Percentiles rank a stretch among this genome's conserved stretches.
Conservation (phyloP, 1,140 invertebrate species). For the Zaprionus kolodkinae region DNA sequence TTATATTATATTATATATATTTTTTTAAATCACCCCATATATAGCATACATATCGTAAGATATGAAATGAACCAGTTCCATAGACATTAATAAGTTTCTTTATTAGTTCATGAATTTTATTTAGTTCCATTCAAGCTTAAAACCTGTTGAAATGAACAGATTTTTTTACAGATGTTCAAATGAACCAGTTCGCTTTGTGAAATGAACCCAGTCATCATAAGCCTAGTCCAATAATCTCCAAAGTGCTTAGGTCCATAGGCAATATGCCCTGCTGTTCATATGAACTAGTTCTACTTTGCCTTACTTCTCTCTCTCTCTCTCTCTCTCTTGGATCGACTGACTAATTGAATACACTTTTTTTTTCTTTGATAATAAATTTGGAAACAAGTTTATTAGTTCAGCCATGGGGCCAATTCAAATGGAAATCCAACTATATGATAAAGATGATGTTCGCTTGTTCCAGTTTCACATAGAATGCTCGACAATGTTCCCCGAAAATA, state of each 20-base stretch:
- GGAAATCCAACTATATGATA: slow-evolving; percentile 11
- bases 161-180: too few species aligned
- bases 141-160: neutral
- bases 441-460: slow-evolving; percentile 44
- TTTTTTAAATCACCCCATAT: too few species aligned
- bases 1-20: neutral
- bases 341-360: slow-evolving; percentile 4
- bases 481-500: slow-evolving; percentile 35
- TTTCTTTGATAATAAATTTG: neutral
- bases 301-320: neutral
- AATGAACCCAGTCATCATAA: too few species aligned
- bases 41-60: too few species aligned
- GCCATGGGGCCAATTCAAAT: slow-evolving; percentile 13
- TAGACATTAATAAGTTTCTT: neutral
- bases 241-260: neutral
- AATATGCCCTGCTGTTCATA: neutral
- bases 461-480: slow-evolving; percentile 36
- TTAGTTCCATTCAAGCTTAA: neutral
- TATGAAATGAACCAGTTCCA: neutral
- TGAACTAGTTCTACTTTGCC: neutral
- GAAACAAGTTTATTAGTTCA: slow-evolving; percentile 23
- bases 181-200: neutral
- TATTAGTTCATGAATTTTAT: neutral
- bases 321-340: neutral
- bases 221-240: too few species aligned